Evolutionary conservation across 1,140 invertebrate genomes (phyloP).

Genomic region (Lasioglossum baleicum): DNA sequence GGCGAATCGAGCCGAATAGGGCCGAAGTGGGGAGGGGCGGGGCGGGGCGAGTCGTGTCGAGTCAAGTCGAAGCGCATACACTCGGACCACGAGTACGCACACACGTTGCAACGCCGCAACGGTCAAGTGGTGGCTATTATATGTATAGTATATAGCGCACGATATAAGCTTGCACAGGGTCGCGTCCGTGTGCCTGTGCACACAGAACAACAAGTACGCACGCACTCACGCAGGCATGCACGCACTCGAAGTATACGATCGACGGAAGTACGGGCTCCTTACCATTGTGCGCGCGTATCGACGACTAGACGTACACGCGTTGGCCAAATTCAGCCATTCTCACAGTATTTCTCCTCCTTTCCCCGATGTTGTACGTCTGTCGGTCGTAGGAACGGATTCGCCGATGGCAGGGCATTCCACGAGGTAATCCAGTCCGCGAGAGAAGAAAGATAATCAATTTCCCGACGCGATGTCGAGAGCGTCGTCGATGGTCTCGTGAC

Average conservation of each 20-base stretch:
- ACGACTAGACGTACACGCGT: constrained; percentile 23
- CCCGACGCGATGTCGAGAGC: constrained; percentile 5
- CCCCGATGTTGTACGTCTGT: background rate
- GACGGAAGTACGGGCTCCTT: constrained; percentile 30
- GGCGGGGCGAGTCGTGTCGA: background rate
- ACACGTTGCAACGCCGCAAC: background rate
- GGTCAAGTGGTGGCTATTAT: constrained; percentile 2
- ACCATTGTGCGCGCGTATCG: constrained; percentile 43
- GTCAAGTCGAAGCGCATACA: background rate
- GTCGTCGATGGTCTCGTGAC: constrained; percentile 7
- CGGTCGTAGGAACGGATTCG: constrained; percentile 14
- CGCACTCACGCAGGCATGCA: background rate
- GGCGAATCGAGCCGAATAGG: background rate
- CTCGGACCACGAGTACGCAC: background rate
- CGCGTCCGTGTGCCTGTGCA: constrained; percentile 33
- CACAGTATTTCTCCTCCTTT: background rate
- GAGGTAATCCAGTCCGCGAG: constrained; percentile 32
- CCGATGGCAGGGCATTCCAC: constrained; percentile 12
- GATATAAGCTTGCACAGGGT: constrained; percentile 27
- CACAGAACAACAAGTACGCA: background rate
- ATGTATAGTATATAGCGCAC: background rate
- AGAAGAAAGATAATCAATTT: constrained; percentile 30
- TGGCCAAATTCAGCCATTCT: constrained; percentile 11
- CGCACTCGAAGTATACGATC: constrained; percentile 4
- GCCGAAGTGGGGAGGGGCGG: background rate